A percentile compares a stretch with the other conserved stretches of the same genome.
phyloP scores from a whole-genome alignment of 2,113 vertebrate species.

The Orycteropus afer region DNA sequence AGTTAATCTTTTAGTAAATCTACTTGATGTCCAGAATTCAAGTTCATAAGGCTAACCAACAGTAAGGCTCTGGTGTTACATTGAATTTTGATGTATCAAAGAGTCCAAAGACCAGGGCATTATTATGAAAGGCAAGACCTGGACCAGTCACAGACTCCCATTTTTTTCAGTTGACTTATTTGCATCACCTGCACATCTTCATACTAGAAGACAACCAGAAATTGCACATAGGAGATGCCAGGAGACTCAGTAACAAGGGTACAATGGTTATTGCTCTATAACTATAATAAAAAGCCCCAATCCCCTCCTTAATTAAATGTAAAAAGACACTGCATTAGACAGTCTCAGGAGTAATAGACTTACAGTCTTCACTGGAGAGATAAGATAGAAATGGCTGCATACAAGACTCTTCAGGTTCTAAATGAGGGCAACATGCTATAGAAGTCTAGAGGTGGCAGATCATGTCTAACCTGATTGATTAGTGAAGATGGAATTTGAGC shows the following conservation, averaged over 20 bases:
- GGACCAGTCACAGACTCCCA: neutral
- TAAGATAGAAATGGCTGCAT: neutral
- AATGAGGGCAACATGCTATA: neutral
- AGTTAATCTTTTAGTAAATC: neutral
- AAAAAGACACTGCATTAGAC: neutral
- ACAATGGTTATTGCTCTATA: neutral
- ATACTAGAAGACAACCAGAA: neutral
- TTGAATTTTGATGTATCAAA: neutral
- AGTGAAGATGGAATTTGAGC: neutral
- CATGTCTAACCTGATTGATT: neutral
- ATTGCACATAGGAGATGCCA: neutral
- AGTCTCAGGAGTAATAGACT: neutral
- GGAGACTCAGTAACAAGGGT: neutral
- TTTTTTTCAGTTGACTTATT: neutral
- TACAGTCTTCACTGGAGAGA: neutral
- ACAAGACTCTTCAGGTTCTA: neutral
- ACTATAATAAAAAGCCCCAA: neutral
- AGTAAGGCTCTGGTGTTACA: neutral
- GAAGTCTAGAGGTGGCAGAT: neutral
- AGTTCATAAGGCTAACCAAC: neutral
- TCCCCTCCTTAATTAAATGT: neutral
- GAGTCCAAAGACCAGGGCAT: neutral
- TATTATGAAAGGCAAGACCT: neutral
- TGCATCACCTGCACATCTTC: neutral
- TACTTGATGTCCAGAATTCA: slow-evolving; percentile 4